Percentiles rank a stretch among this genome's conserved stretches.
phyloP scores from a whole-genome alignment of 2,888 invertebrate species.

The Synanthedon vespiformis region DNA sequence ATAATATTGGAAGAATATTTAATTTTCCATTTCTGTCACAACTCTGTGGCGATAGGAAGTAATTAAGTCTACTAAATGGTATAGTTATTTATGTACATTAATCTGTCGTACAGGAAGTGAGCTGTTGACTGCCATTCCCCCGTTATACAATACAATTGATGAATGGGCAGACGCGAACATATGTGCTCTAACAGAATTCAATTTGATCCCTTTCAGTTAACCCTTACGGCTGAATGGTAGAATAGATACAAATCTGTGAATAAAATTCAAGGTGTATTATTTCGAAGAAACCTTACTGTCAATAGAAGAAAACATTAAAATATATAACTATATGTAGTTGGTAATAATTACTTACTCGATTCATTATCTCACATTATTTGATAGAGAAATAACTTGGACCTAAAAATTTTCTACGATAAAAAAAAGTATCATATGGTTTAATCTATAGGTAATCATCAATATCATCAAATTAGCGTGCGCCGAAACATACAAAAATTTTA shows the following conservation, averaged over 20 bases:
- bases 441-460: too few species aligned
- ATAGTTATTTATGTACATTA: constrained; percentile 5
- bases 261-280: constrained; percentile 21
- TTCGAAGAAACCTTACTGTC: too few species aligned
- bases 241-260: constrained; percentile 60
- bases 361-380: too few species aligned
- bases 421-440: too few species aligned
- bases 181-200: constrained; percentile 57
- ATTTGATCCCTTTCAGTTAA: constrained; percentile 59
- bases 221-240: constrained; percentile 46
- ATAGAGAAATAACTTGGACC: too few species aligned
- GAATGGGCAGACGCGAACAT: constrained; percentile 55
- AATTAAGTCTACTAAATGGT: neutral
- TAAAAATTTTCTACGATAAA: too few species aligned
- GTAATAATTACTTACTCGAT: too few species aligned
- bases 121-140: constrained; percentile 52
- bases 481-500: too few species aligned
- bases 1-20: neutral
- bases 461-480: too few species aligned
- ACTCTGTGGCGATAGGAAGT: neutral
- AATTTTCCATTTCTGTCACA: neutral
- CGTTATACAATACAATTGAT: constrained; percentile 57
- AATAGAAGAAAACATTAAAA: too few species aligned
- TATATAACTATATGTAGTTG: too few species aligned
- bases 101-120: constrained; percentile 36